Conservation (phyloP, 1,140 invertebrate species). For the Ctenoplectra terminalis region DNA sequence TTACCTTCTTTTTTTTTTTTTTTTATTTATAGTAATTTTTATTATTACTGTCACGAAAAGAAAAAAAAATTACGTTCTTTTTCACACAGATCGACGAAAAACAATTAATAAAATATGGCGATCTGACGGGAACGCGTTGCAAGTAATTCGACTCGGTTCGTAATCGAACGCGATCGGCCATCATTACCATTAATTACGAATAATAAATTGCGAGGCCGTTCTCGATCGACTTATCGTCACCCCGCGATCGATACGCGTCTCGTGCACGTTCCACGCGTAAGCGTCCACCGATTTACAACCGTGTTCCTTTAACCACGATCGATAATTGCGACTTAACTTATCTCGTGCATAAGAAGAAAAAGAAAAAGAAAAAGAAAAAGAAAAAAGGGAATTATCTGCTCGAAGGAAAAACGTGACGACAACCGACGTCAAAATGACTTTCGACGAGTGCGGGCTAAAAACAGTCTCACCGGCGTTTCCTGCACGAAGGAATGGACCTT, state of each 20-base stretch:
- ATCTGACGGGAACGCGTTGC: background rate
- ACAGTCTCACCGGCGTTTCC: background rate
- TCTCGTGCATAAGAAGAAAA: background rate
- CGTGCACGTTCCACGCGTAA: background rate
- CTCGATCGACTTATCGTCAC: constrained; percentile 13
- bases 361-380: too few relatives aligned
- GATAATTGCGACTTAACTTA: background rate
- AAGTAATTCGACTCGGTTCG: background rate
- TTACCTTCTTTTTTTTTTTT: too few relatives aligned
- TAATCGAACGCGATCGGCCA: constrained; percentile 10
- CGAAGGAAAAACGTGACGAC: background rate
- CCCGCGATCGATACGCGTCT: constrained; percentile 7
- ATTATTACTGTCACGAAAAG: too few relatives aligned
- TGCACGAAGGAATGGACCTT: background rate
- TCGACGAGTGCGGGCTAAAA: background rate
- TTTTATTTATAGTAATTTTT: too few relatives aligned
- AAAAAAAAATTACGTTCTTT: too few relatives aligned
- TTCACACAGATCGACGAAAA: background rate
- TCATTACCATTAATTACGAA: constrained; percentile 21
- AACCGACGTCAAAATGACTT: background rate
- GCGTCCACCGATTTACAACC: background rate
- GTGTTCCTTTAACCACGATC: background rate
- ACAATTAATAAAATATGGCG: background rate
- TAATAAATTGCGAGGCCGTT: constrained; percentile 18
- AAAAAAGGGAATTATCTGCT: background rate